Evolutionary conservation across 2,797 vertebrate species (phyloP).

Genomic region (Ciconia nigra): DNA sequence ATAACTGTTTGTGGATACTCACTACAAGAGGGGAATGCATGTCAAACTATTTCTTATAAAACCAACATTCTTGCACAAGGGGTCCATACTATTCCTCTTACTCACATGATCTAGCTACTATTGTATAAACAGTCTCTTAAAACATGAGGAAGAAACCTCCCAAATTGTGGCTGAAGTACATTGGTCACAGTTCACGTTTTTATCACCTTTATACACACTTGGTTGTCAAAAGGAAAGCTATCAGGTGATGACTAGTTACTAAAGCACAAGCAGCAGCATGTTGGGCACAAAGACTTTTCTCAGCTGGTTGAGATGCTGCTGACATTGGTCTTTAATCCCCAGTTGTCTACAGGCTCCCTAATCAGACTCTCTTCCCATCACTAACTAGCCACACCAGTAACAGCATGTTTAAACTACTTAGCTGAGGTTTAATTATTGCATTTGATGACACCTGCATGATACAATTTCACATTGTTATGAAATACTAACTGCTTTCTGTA

Average conservation of each 20-base stretch:
- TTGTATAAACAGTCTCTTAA: background rate
- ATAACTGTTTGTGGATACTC: background rate
- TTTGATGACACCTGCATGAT: background rate
- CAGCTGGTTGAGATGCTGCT: background rate
- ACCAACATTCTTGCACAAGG: background rate
- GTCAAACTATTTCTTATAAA: background rate
- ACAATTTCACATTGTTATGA: background rate
- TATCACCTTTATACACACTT: background rate
- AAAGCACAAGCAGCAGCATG: conserved; percentile 44
- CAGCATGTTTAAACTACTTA: background rate
- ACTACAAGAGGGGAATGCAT: background rate
- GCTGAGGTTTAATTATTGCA: conserved; percentile 8
- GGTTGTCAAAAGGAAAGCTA: background rate
- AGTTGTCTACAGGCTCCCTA: background rate
- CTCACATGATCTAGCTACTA: fast-evolving
- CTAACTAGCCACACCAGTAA: background rate
- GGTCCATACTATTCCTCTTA: background rate
- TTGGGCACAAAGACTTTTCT: background rate
- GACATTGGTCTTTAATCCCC: background rate
- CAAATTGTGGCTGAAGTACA: background rate
- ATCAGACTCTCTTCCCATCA: background rate
- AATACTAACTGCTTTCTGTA: background rate
- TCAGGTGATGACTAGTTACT: background rate
- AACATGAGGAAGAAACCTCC: background rate
- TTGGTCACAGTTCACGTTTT: background rate